Percentiles rank a stretch among this genome's conserved stretches.
Evolutionary conservation across 2,113 vertebrate species (phyloP).

Genomic region (Lutjanus erythropterus): DNA sequence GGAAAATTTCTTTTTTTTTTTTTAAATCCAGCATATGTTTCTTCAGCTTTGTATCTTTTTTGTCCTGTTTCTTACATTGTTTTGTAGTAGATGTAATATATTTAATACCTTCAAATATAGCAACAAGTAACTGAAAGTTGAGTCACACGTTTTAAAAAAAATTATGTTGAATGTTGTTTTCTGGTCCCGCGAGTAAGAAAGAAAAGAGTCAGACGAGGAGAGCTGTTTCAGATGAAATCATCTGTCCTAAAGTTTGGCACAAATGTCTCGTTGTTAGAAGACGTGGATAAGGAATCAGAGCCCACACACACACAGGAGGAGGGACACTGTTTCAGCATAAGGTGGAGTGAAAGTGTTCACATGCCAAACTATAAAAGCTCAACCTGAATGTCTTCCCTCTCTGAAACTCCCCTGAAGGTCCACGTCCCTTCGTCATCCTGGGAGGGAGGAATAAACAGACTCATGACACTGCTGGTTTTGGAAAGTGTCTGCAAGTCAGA

Average conservation of each 20-base stretch:
- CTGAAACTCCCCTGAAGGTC: background rate
- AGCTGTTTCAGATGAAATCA: background rate
- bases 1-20: no score
- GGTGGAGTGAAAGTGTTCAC: background rate
- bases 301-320: background rate
- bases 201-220: background rate
- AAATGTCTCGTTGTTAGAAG: background rate
- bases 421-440: background rate
- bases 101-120: no score
- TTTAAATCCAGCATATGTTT: no score
- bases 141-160: conserved; percentile 12
- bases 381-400: background rate
- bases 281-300: conserved; percentile 1
- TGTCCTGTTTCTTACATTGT: no score
- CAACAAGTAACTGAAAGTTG: background rate
- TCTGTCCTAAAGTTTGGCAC: conserved; percentile 14
- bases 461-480: background rate
- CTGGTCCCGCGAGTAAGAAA: background rate
- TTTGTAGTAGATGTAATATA: no score
- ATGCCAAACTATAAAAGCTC: background rate
- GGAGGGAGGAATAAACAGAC: background rate
- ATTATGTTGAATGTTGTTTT: background rate
- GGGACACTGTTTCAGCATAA: background rate
- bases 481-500: background rate
- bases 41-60: no score